Evolutionary conservation across 2,797 vertebrate species (phyloP).

Genomic region (Oryzias sinensis): DNA sequence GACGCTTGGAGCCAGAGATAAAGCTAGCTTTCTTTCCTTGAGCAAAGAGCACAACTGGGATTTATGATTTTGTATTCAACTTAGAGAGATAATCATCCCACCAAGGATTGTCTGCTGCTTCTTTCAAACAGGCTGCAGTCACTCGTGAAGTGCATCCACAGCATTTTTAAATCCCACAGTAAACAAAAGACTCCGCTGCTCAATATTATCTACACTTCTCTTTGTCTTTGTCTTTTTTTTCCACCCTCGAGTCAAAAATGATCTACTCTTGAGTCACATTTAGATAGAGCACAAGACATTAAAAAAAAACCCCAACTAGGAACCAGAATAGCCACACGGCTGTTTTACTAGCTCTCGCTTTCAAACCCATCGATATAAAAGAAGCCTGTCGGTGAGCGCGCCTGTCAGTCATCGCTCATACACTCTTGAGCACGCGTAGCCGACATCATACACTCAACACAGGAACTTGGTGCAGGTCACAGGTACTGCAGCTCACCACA

Average conservation of each 20-base stretch:
- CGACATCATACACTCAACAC: slow-evolving; percentile 53
- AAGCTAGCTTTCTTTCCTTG: slow-evolving; percentile 51
- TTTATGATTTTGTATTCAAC: slow-evolving; percentile 70
- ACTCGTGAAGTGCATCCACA: slow-evolving; percentile 44
- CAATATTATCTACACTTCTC: slow-evolving; percentile 47
- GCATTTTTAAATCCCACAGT: slow-evolving; percentile 53
- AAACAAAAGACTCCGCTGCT: slow-evolving; percentile 48
- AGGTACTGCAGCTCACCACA: slow-evolving; percentile 59
- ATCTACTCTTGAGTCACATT: slow-evolving; percentile 17
- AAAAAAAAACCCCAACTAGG: slow-evolving; percentile 30
- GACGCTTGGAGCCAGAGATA: slow-evolving; percentile 65
- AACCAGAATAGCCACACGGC: slow-evolving; percentile 11
- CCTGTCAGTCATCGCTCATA: slow-evolving; percentile 55
- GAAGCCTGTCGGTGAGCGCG: slow-evolving; percentile 51
- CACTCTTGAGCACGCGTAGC: slow-evolving; percentile 69
- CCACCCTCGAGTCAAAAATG: neutral
- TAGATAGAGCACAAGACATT: slow-evolving; percentile 23
- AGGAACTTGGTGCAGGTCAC: slow-evolving; percentile 49
- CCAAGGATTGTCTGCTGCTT: slow-evolving; percentile 14
- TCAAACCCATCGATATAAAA: slow-evolving; percentile 32
- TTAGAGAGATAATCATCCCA: slow-evolving; percentile 57
- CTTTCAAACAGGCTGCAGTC: slow-evolving; percentile 36
- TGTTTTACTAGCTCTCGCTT: slow-evolving; percentile 41
- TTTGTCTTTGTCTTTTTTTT: slow-evolving; percentile 11
- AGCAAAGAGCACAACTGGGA: slow-evolving; percentile 58